A percentile compares a stretch with the other conserved stretches of the same genome.
Evolutionary conservation across 2,113 vertebrate species (phyloP).

Genomic region (Xiphophorus maculatus): DNA sequence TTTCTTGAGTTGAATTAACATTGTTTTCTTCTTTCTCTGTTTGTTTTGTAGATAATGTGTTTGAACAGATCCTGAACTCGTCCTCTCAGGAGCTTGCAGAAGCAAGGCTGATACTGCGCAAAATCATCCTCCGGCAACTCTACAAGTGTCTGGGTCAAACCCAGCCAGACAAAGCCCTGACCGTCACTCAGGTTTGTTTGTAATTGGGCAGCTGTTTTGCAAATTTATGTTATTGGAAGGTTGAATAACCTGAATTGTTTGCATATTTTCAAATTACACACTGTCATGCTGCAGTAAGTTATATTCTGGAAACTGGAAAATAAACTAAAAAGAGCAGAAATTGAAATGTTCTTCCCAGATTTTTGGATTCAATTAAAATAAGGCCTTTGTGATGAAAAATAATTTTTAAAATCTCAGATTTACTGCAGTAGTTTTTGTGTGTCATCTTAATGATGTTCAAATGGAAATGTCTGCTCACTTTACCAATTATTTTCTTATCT

Average conservation of each 20-base stretch:
- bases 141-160: slow-evolving; percentile 90
- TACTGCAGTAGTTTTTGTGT: background rate
- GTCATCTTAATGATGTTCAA: background rate
- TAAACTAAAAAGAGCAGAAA: background rate
- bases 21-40: background rate
- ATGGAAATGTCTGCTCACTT: background rate
- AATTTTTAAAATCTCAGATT: background rate
- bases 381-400: too few species aligned
- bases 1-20: background rate
- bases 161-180: slow-evolving; percentile 54
- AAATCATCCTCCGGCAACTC: slow-evolving; percentile 85
- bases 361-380: too few species aligned
- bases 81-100: slow-evolving; percentile 77
- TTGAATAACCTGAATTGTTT: background rate
- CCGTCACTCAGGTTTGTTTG: slow-evolving; percentile 53
- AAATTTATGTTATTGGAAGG: background rate
- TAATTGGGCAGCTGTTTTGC: background rate
- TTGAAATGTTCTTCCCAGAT: background rate
- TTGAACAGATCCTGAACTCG: slow-evolving; percentile 91
- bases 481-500: background rate
- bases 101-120: slow-evolving; percentile 83
- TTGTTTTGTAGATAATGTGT: slow-evolving; percentile 85
- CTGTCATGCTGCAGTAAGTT: background rate
- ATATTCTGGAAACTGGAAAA: background rate
- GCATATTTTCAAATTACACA: background rate